Evolutionary conservation across 2,113 vertebrate species (phyloP).

Genomic region (Phocoena sinus): DNA sequence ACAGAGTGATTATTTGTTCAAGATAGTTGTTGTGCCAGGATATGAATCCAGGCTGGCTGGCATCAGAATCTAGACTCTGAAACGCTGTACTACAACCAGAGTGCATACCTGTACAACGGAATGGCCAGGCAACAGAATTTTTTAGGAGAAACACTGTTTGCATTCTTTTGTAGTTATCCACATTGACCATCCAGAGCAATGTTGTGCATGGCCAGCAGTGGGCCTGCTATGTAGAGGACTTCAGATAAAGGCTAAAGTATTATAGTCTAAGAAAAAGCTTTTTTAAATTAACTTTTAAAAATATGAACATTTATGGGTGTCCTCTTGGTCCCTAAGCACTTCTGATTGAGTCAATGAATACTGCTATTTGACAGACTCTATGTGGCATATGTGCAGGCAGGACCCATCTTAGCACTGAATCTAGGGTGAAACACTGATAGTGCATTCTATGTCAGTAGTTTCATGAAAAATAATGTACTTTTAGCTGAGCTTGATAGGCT

Average conservation of each 20-base stretch:
- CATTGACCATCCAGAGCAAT: not conserved
- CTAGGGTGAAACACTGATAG: not conserved
- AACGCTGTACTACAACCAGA: not conserved
- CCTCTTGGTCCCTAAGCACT: not conserved
- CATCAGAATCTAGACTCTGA: not conserved
- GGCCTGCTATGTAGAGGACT: not conserved
- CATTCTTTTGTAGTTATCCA: not conserved
- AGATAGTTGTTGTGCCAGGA: not conserved
- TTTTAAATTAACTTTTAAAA: not conserved
- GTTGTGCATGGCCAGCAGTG: not conserved
- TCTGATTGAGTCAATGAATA: not conserved
- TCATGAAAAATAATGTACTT: not conserved
- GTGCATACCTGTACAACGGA: not conserved
- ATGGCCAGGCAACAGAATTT: not conserved
- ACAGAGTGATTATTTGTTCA: not conserved
- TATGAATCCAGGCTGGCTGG: not conserved
- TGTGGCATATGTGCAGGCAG: not conserved
- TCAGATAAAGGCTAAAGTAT: not conserved
- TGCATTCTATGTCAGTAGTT: not conserved
- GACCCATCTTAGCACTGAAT: not conserved
- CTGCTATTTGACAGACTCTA: not conserved
- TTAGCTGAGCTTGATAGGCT: not conserved
- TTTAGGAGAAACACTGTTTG: not conserved
- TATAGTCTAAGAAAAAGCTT: not conserved
- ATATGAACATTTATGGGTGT: not conserved